phyloP scores from a whole-genome alignment of 2,888 invertebrate species.

The Chloroclysta siterata region DNA sequence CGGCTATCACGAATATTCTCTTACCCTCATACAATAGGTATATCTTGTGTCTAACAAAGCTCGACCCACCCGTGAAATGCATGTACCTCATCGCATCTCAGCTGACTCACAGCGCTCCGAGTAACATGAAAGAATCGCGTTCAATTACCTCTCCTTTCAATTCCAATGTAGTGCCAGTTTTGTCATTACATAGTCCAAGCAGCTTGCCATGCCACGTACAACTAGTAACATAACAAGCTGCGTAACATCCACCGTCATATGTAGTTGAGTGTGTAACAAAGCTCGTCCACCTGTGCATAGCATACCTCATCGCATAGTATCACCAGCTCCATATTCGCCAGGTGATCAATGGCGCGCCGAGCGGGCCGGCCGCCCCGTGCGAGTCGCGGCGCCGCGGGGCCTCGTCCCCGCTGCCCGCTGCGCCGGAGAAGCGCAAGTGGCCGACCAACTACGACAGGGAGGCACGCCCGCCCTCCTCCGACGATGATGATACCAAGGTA shows the following conservation, averaged over 20 bases:
- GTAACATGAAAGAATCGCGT: too few species aligned
- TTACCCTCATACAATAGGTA: too few species aligned
- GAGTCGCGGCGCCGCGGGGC: conserved; percentile 75
- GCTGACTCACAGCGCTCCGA: too few species aligned
- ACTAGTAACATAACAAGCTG: neutral
- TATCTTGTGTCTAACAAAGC: too few species aligned
- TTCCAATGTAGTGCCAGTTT: neutral
- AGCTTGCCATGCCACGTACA: neutral
- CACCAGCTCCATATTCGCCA: conserved; percentile 43
- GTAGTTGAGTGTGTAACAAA: conserved; percentile 3
- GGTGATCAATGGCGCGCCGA: conserved; percentile 77
- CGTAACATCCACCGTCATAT: neutral
- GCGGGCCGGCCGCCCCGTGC: conserved; percentile 51
- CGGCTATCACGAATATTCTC: too few species aligned
- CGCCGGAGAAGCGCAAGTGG: conserved; percentile 90
- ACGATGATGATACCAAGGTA: conserved; percentile 78
- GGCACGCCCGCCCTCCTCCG: conserved; percentile 62
- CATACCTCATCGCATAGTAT: conserved; percentile 16
- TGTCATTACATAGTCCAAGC: neutral
- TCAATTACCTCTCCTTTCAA: neutral
- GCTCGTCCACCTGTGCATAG: conserved; percentile 10
- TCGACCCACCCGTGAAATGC: too few species aligned
- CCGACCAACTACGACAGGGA: conserved; percentile 63
- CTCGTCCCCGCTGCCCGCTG: conserved; percentile 81
- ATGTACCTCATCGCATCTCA: too few species aligned